Evolutionary conservation across 2,797 vertebrate genomes (phyloP), one percentile per base, ranked within the genome.

Genomic region (Tiaroga cobitis): DNA sequence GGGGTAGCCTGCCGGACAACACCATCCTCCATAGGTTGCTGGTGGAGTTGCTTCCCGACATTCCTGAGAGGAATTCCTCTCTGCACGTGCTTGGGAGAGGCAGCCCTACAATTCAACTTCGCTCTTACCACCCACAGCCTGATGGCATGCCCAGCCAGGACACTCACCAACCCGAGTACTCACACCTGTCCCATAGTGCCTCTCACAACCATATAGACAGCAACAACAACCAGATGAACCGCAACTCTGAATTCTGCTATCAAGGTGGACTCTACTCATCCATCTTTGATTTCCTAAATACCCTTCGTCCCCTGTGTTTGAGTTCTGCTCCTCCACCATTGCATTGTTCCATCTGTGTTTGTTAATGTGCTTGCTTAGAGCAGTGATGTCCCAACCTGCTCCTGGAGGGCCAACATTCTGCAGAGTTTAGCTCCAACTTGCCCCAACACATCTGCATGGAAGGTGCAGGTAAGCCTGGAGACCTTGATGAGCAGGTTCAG

Each of bases 21-120:
- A 90, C 89, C 87, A 90, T 97, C 77, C 88, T 97, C 81, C 96
- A 96, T 89, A 95, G 95, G 89, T 95, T 97, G 69, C 95, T 97
- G 90, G 94, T 94, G 26, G 96, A 97, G 89, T 93, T 97, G 92
- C 93, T 97, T 88, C 96, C 97, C 1, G 95, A 96, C 67, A 90
- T 96, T 89, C 96, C 97, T 21, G 95, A 97, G 89, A 94, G 96
- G 90, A 96, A 95, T 91, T 96, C 96, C 1, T 97, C 96, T 3
- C 94, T 97, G 61, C 91, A 89, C 85, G 91, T 92, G 82, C 91
- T 96, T 43, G 80, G 84, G 39, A 93, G 89, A 88, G 91, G 90
- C 89, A 93, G 91, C 90, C 92, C 94, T 39, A 43, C 34, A 88
- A 93, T 92, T 89, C 94, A 93, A 85, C 92, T 91, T 89, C 81